phyloP scores from a whole-genome alignment of 2,113 vertebrate genomes.

The Noctilio leporinus region DNA sequence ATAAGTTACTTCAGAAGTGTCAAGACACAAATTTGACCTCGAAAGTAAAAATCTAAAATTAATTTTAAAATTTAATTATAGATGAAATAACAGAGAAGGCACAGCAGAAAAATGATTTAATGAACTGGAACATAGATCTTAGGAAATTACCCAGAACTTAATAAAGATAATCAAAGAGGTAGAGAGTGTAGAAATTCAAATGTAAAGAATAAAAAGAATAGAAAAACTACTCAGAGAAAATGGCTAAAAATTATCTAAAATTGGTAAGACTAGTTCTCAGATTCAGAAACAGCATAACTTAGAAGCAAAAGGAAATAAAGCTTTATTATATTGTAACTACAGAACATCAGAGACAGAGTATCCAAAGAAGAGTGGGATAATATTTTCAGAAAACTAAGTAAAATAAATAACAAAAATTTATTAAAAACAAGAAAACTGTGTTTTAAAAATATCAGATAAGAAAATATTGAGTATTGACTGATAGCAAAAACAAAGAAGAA shows the following conservation, averaged over 20 bases:
- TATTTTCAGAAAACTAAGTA: background rate
- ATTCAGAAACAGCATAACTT: background rate
- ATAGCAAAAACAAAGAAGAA: background rate
- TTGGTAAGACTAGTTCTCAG: background rate
- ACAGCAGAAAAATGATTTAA: background rate
- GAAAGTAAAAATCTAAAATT: background rate
- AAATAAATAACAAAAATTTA: background rate
- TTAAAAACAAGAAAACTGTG: background rate
- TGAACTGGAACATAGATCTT: background rate
- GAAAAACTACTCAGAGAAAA: background rate
- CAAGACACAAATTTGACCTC: background rate
- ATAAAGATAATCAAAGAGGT: background rate
- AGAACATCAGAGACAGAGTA: background rate
- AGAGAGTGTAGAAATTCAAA: background rate
- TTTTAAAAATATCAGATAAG: background rate
- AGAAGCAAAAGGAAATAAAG: background rate
- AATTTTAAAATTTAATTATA: background rate
- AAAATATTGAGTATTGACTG: background rate
- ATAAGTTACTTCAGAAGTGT: background rate
- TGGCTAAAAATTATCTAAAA: background rate
- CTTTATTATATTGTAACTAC: background rate
- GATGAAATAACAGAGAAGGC: background rate
- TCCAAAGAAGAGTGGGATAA: background rate
- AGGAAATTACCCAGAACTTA: background rate
- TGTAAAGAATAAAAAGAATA: background rate